Base-by-base conservation (phyloP, 1,140 invertebrate genomes). In the Asbolus verrucosus region DNA sequence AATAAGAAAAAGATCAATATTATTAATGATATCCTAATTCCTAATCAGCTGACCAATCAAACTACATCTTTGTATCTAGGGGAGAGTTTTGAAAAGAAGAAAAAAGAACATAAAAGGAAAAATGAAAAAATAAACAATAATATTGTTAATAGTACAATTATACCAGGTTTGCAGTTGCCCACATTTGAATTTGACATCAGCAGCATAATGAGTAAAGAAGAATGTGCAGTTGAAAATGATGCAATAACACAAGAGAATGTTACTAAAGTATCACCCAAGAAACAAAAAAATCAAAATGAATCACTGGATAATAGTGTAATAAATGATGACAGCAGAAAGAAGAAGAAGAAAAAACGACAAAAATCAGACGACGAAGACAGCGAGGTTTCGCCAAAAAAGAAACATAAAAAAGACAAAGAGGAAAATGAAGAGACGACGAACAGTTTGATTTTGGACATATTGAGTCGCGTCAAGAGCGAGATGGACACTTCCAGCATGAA, bases 91-190 rank as follows among this genome's bases (percentile, higher is more conserved):
- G n/a, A 38, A 0, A 4, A 30, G 9, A 4, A 30, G 27, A 8
- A 30, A 0, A 8, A 30, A 30, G 9, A 30, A 5, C 4, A 30
- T 30, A 8, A 30, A 4, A 30, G 27, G 4, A 30, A 5, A 30
- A 30, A 30, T 5, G 27, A 36, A 11, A 36, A 36, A 36, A 11
- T 0, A 36, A 36, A 0, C 6, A 36, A n/a, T 36, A 13, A 18
- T 36, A 31, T 67, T n/a, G 16, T 33, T n/a, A 50, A 67, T 31
- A 67, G 65, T 59, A 67, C 65, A 9, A 13, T 59, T 33, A 18
- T 67, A 8, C 30, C 43, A 2, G 43, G 50, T 36, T 16, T 67
- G 9, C 31, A 31, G 1, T 11, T 21, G 27, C 30, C 65, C 8
- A 6, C 38, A 16, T 67, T 67, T 54, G 50, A 46, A 15, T 54